Percentiles rank a stretch among this genome's conserved stretches.
Evolutionary conservation across 2,113 vertebrate species (phyloP).

Genomic region (Condylura cristata): DNA sequence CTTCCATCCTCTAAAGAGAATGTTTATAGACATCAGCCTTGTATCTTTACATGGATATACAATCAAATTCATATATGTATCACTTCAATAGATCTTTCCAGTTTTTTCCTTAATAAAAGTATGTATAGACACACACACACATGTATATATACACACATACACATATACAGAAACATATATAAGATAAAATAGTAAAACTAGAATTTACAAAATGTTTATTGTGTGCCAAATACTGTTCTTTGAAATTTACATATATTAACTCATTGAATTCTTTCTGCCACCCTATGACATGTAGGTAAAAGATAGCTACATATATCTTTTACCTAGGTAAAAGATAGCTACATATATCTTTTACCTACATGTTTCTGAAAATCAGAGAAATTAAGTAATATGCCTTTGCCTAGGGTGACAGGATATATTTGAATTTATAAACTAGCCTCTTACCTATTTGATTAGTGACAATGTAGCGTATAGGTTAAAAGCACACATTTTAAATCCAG

Average conservation of each 20-base stretch:
- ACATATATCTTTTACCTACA: too few relatives aligned
- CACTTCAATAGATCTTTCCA: conserved; percentile 1
- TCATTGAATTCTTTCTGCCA: conserved; percentile 17
- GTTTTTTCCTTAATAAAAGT: background rate
- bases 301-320: too few relatives aligned
- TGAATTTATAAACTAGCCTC: background rate
- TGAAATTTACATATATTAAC: background rate
- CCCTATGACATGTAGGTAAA: background rate
- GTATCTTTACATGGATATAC: background rate
- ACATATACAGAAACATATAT: background rate
- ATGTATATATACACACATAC: background rate
- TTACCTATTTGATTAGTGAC: background rate
- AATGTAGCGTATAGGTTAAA: background rate
- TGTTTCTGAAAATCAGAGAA: conserved; percentile 31
- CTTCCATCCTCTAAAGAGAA: conserved; percentile 10
- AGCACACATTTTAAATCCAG: conserved; percentile 28
- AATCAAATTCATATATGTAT: background rate
- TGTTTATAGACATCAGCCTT: conserved; percentile 28
- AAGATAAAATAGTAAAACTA: background rate
- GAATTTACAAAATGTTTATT: background rate
- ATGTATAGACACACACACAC: background rate
- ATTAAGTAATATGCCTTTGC: background rate
- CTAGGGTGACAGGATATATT: background rate
- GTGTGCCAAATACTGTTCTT: background rate
- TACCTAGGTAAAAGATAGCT: too few relatives aligned